Evolutionary conservation across 2,113 vertebrate genomes (phyloP).

Genomic region (Syrmaticus mikado): DNA sequence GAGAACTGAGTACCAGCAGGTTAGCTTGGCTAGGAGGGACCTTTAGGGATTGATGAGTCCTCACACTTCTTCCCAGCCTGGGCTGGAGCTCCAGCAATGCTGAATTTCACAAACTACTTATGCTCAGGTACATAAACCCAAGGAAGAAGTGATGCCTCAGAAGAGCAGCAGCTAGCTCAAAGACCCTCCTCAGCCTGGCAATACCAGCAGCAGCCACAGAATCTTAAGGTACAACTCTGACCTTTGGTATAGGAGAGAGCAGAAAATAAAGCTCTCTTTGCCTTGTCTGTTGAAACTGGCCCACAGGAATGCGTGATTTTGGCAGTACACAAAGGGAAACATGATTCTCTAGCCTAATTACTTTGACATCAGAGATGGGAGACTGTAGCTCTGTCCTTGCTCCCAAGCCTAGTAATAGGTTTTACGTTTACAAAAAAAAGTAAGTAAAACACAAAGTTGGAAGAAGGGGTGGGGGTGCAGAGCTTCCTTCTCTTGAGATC

Average conservation of each 20-base stretch:
- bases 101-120: neutral
- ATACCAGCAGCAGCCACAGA: neutral
- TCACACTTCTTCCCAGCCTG: neutral
- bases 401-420: neutral
- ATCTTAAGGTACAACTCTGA: neutral
- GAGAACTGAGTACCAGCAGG: neutral
- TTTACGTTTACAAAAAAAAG: neutral
- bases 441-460: neutral
- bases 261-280: neutral
- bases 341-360: neutral
- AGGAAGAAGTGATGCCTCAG: neutral
- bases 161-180: neutral
- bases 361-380: neutral
- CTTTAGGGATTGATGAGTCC: neutral
- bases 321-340: neutral
- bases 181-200: neutral
- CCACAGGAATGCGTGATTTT: neutral
- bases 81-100: neutral
- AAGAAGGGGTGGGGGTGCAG: neutral
- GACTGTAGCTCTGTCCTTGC: neutral
- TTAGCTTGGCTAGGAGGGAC: neutral
- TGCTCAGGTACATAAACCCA: neutral
- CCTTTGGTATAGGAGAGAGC: neutral
- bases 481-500: neutral
- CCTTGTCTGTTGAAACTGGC: neutral